Conservation (phyloP, 1,140 invertebrate species). For the Alviniconcha marisindica region DNA sequence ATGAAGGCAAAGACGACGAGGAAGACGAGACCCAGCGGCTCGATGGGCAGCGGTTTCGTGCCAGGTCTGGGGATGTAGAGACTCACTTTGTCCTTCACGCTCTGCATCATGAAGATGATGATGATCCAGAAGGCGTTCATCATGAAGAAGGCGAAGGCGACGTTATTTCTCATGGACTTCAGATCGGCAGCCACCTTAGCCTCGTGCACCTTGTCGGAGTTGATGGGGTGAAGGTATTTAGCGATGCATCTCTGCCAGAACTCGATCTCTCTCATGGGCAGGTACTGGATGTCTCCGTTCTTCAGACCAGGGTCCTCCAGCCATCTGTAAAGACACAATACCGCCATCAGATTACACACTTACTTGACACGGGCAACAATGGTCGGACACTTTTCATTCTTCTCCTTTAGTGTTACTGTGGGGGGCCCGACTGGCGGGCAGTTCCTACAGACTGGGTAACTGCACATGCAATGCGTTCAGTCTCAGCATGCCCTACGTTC, state of each 20-base stretch:
- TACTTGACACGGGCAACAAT: no score
- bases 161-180: conserved; percentile 93
- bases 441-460: no score
- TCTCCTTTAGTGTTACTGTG: no score
- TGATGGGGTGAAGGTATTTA: conserved; percentile 66
- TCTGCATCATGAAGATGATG: conserved; percentile 95
- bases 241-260: conserved; percentile 67
- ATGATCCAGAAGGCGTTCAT: conserved; percentile 98
- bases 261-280: conserved; percentile 58
- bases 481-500: no score
- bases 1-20: conserved; percentile 77
- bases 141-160: conserved; percentile 98
- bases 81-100: conserved; percentile 84
- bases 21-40: conserved; percentile 77
- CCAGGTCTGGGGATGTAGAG: conserved; percentile 77
- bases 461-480: no score
- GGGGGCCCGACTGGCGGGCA: no score
- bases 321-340: conserved; percentile 44
- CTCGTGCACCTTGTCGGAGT: conserved; percentile 58
- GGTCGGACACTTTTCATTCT: no score
- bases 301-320: conserved; percentile 80
- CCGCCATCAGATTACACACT: no score
- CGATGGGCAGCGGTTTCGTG: conserved; percentile 62
- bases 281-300: conserved; percentile 84
- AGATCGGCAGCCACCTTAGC: conserved; percentile 83